Conservation (phyloP, 2,888 invertebrate genomes). For the Gibbula magus region DNA sequence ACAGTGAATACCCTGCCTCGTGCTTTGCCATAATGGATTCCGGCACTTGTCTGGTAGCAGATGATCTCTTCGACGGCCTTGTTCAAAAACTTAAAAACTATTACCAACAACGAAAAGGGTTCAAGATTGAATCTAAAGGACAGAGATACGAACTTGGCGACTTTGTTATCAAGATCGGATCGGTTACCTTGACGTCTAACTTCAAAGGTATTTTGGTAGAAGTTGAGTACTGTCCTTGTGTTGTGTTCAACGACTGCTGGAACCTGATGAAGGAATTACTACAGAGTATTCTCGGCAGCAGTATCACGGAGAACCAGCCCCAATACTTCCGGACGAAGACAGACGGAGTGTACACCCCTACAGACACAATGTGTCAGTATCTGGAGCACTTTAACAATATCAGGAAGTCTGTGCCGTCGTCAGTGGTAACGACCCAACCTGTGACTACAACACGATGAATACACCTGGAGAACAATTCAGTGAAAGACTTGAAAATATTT, state of each 20-base stretch:
- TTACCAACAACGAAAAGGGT: conserved; percentile 88
- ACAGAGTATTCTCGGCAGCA: conserved; percentile 90
- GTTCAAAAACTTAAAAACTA: conserved; percentile 89
- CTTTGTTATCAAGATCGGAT: conserved; percentile 94
- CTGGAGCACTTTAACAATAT: conserved; percentile 93
- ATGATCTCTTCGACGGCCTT: conserved; percentile 90
- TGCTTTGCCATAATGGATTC: conserved; percentile 91
- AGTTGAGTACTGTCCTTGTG: conserved; percentile 94
- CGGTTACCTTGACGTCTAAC: conserved; percentile 89
- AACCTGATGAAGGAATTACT: conserved; percentile 92
- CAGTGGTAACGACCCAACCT: background rate
- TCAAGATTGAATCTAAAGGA: conserved; percentile 87
- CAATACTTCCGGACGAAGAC: conserved; percentile 85
- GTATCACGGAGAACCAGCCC: conserved; percentile 79
- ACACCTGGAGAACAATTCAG: too few species aligned
- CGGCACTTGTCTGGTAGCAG: conserved; percentile 91
- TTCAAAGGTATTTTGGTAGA: conserved; percentile 95
- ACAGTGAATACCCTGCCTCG: conserved; percentile 95
- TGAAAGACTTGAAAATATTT: too few species aligned
- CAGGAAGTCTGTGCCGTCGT: conserved; percentile 79
- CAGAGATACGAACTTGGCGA: conserved; percentile 82
- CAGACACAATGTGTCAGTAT: conserved; percentile 95
- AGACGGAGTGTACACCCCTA: conserved; percentile 90
- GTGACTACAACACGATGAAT: too few species aligned
- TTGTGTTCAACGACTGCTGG: conserved; percentile 92